phyloP scores from a whole-genome alignment of 1,140 invertebrate species.

The Panulirus ornatus region DNA sequence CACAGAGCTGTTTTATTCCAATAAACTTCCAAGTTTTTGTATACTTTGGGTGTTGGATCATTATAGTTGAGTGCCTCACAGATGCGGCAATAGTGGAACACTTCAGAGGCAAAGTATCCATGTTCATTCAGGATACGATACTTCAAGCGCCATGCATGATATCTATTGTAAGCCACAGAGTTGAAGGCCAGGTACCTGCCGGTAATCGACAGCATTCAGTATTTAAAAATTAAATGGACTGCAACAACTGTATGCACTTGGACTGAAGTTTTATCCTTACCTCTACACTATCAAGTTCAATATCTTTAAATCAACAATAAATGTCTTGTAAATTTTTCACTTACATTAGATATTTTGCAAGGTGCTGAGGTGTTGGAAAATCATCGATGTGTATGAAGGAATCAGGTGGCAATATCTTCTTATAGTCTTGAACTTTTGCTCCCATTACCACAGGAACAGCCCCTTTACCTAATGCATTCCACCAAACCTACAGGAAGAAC shows the following conservation, averaged over 20 bases:
- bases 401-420: constrained; percentile 76
- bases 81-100: constrained; percentile 76
- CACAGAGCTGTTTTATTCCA: constrained; percentile 77
- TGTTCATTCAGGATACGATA: constrained; percentile 81
- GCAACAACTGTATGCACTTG: no score
- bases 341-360: constrained; percentile 77
- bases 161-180: constrained; percentile 75
- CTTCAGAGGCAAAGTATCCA: constrained; percentile 83
- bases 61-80: constrained; percentile 77
- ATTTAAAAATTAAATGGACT: not conserved
- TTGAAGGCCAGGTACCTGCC: constrained; percentile 22
- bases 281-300: no score
- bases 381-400: constrained; percentile 79
- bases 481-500: constrained; percentile 79
- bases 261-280: no score
- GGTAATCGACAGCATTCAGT: no score
- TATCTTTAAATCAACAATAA: no score
- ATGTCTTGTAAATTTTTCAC: not conserved
- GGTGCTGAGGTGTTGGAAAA: constrained; percentile 76
- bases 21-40: constrained; percentile 79
- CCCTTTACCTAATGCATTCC: constrained; percentile 77
- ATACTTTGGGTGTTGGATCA: constrained; percentile 79
- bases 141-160: constrained; percentile 75
- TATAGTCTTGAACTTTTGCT: constrained; percentile 78
- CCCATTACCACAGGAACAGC: constrained; percentile 80